These are phyloP conservation scores for Cryptophagus acutangulus DNA, from an alignment of 2,888 invertebrate genomes.

Conservation along the genomic window DNA sequence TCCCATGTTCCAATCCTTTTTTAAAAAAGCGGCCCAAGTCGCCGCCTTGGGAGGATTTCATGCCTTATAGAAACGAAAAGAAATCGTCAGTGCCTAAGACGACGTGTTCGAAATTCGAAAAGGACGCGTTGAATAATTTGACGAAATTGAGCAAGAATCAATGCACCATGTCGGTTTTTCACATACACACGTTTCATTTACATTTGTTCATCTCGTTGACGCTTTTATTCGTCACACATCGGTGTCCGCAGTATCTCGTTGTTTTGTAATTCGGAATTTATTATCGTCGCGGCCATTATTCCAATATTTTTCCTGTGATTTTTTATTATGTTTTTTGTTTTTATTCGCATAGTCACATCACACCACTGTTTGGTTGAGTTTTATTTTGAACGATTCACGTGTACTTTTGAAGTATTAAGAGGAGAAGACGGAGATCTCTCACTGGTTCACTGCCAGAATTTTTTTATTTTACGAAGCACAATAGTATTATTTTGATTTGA, in stretches of 20 bases:
- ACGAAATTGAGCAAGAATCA: conserved; percentile 36
- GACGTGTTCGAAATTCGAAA: conserved; percentile 28
- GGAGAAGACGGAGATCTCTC: conserved; percentile 9
- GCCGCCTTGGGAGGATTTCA: conserved; percentile 43
- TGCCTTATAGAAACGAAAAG: conserved; percentile 41
- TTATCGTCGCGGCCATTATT: not conserved
- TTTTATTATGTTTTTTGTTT: conserved; percentile 28
- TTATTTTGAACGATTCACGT: conserved; percentile 42
- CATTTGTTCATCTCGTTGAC: conserved; percentile 63
- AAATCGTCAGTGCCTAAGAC: conserved; percentile 12
- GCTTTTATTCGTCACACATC: conserved; percentile 61
- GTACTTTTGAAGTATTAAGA: conserved; percentile 7
- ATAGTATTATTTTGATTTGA: conserved; percentile 5
- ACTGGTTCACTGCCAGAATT: conserved; percentile 8
- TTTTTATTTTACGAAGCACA: conserved; percentile 6
- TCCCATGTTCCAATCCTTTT: conserved; percentile 27
- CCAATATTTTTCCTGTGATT: not conserved
- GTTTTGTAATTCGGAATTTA: conserved; percentile 58
- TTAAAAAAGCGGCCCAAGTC: conserved; percentile 28
- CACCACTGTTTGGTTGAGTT: conserved; percentile 49
- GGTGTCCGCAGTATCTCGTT: conserved; percentile 62
- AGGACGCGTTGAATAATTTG: conserved; percentile 43
- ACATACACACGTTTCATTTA: conserved; percentile 61
- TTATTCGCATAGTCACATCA: conserved; percentile 43
- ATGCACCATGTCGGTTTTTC: conserved; percentile 48